Conservation (phyloP, 2,113 vertebrate genomes). For the Rhabdornis inornatus region DNA sequence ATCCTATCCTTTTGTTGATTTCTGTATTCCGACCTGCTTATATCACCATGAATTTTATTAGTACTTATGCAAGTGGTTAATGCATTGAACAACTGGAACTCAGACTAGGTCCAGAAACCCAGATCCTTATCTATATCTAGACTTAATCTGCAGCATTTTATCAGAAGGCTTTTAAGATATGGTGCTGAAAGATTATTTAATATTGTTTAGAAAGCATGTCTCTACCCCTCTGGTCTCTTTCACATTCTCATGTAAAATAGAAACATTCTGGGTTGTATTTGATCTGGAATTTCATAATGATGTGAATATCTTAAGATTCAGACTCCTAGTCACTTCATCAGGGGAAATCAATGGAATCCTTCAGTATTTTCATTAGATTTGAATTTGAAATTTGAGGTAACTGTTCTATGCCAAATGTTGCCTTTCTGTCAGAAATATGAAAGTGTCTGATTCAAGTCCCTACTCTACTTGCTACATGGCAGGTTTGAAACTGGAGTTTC, state of each 20-base stretch:
- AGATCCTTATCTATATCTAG: not conserved
- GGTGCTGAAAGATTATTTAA: not conserved
- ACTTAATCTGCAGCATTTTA: not conserved
- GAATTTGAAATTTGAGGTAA: not conserved
- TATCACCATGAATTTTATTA: not conserved
- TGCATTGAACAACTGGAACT: not conserved
- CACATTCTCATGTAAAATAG: not conserved
- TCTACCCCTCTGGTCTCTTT: not conserved
- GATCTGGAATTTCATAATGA: not conserved
- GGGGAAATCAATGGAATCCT: not conserved
- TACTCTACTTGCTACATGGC: not conserved
- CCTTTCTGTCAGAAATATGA: not conserved
- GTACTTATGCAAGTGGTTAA: not conserved
- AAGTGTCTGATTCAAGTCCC: not conserved
- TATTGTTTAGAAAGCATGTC: not conserved
- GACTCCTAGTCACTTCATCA: not conserved
- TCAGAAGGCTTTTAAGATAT: not conserved
- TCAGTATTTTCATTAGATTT: not conserved
- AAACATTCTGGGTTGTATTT: not conserved
- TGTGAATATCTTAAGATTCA: not conserved
- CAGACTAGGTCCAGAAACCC: not conserved
- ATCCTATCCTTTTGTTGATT: not conserved
- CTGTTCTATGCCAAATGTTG: fast-evolving
- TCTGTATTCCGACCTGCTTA: not conserved
- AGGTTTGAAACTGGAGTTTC: not conserved